Percentiles rank a stretch among this genome's conserved stretches.
Evolutionary conservation across 2,797 vertebrate genomes (phyloP).

Genomic region (Pseudomugil gertrudae): DNA sequence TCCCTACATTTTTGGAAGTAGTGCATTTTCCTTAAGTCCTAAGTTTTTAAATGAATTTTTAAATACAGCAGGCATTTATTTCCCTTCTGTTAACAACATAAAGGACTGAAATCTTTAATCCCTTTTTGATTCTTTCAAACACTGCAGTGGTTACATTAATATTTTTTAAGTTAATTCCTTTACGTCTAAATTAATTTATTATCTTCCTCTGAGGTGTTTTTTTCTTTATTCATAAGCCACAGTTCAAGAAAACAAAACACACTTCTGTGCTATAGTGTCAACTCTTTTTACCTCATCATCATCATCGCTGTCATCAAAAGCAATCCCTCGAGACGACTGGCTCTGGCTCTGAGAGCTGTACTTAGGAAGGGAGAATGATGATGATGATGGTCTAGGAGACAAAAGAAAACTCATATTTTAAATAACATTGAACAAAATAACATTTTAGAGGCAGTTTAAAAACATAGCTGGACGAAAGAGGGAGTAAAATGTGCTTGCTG

Average conservation of each 20-base stretch:
- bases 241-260: neutral
- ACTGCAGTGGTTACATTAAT: neutral
- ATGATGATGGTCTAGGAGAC: conserved; percentile 48
- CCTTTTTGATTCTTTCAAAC: neutral
- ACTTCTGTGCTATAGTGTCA: neutral
- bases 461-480: neutral
- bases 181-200: too few relatives aligned
- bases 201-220: neutral
- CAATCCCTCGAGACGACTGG: conserved; percentile 74
- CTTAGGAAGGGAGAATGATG: conserved; percentile 57
- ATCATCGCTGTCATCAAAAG: conserved; percentile 78
- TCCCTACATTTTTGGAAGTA: too few relatives aligned
- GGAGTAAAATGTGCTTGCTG: neutral
- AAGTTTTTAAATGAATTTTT: too few relatives aligned
- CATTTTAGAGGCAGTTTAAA: too few relatives aligned
- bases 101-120: too few relatives aligned
- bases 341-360: conserved; percentile 77
- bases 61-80: too few relatives aligned
- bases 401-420: neutral
- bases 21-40: neutral
- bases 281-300: conserved; percentile 46
- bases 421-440: neutral
- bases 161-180: neutral
- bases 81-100: too few relatives aligned
- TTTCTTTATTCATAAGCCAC: neutral